These are phyloP conservation scores for Gallinago nigripennis DNA, from an alignment of 2,797 vertebrate species.

Conservation along the genomic window DNA sequence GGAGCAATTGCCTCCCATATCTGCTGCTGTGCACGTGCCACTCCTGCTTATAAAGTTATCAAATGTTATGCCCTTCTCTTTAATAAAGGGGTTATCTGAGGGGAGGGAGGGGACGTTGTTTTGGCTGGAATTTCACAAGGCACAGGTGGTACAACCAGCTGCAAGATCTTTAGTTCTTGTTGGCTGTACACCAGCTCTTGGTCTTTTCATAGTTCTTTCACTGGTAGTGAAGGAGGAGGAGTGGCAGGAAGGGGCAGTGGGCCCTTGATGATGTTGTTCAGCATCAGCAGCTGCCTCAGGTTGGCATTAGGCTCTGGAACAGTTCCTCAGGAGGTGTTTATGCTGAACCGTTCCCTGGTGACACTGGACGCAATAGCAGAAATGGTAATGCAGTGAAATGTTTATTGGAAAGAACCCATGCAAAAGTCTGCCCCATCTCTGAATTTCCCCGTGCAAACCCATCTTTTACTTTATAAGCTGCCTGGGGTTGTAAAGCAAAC, in stretches of 20 bases:
- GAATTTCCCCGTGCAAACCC: background rate
- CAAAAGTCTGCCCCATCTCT: constrained; percentile 20
- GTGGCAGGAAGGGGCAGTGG: constrained; percentile 82
- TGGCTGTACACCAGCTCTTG: constrained; percentile 81
- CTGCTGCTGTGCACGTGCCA: background rate
- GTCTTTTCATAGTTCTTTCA: constrained; percentile 83
- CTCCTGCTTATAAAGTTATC: constrained; percentile 55
- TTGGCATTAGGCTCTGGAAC: constrained; percentile 78
- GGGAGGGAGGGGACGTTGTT: constrained; percentile 80
- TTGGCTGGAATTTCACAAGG: constrained; percentile 84
- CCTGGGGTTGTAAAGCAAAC: background rate
- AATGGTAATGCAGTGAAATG: constrained; percentile 10
- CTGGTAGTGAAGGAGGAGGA: constrained; percentile 75
- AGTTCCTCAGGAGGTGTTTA: constrained; percentile 74
- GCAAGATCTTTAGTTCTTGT: constrained; percentile 84
- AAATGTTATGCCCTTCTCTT: constrained; percentile 69
- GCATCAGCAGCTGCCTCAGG: constrained; percentile 82
- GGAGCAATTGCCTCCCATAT: background rate
- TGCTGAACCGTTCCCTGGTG: constrained; percentile 58
- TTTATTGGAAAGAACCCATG: constrained; percentile 22
- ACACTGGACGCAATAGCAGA: constrained; percentile 54
- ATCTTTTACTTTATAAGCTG: background rate
- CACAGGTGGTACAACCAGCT: constrained; percentile 85
- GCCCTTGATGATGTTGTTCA: constrained; percentile 78
- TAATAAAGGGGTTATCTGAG: constrained; percentile 69